A percentile compares a stretch with the other conserved stretches of the same genome.
These are phyloP conservation scores for Cryptosula pallasiana DNA, from an alignment of 2,888 invertebrate species.

Conservation along the genomic window DNA sequence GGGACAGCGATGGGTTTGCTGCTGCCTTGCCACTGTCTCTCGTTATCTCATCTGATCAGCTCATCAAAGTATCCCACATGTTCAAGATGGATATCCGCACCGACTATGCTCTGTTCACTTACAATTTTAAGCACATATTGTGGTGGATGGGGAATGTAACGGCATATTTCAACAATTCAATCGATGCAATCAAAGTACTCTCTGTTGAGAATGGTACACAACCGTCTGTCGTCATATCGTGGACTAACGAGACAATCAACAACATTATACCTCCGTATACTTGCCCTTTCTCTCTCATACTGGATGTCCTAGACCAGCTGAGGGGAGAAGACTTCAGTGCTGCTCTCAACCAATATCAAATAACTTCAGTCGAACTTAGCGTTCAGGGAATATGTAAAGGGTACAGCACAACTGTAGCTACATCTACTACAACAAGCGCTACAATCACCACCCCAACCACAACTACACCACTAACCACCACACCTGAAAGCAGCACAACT, in stretches of 20 bases:
- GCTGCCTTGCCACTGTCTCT: neutral
- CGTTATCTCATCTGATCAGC: neutral
- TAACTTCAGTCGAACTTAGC: neutral
- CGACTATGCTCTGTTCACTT: conserved; percentile 1
- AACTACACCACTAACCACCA: too few relatives aligned
- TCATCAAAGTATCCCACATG: conserved; percentile 1
- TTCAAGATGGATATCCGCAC: conserved; percentile 1
- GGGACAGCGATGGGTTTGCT: neutral
- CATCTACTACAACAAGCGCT: neutral
- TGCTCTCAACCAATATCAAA: neutral
- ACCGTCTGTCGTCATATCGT: neutral
- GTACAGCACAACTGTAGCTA: neutral
- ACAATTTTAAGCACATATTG: neutral
- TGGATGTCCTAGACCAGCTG: neutral
- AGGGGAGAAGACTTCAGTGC: neutral
- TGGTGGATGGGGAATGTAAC: conserved; percentile 15
- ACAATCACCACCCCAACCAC: neutral
- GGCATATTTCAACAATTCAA: neutral
- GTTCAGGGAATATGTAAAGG: neutral
- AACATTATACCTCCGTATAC: conserved; percentile 16
- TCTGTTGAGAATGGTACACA: neutral
- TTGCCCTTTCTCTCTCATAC: neutral
- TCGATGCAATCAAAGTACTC: neutral
- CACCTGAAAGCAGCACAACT: neutral
- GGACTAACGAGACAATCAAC: conserved; percentile 15